Evolutionary conservation across 2,888 invertebrate species (phyloP).

Genomic region (Euphydryas editha): DNA sequence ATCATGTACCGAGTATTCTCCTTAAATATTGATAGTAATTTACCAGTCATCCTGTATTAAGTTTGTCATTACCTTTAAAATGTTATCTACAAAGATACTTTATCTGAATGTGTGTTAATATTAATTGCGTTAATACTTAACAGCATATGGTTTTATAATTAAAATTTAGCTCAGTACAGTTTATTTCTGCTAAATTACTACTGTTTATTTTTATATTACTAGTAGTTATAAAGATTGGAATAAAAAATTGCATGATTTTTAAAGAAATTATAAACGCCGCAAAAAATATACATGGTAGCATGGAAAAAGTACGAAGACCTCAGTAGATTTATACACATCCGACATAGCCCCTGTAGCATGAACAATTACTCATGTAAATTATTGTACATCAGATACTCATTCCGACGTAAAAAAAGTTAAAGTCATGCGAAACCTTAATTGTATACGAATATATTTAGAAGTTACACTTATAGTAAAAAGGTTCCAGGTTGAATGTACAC

Average conservation of each 20-base stretch:
- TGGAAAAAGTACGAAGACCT: slow-evolving; percentile 36
- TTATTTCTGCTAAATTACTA: too few species aligned
- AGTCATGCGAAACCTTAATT: neutral
- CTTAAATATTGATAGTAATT: too few species aligned
- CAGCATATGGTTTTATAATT: too few species aligned
- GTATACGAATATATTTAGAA: neutral
- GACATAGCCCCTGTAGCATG: slow-evolving; percentile 34
- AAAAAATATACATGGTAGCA: too few species aligned
- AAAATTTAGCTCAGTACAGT: too few species aligned
- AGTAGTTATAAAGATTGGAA: neutral
- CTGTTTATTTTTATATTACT: neutral
- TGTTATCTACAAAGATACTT: too few species aligned
- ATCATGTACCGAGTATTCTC: too few species aligned
- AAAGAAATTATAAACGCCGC: neutral
- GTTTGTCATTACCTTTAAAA: too few species aligned
- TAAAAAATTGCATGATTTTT: neutral
- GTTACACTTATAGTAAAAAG: neutral
- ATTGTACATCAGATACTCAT: slow-evolving; percentile 17
- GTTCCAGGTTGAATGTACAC: neutral
- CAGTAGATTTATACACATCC: slow-evolving; percentile 27
- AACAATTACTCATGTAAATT: slow-evolving; percentile 30
- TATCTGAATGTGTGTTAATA: too few species aligned
- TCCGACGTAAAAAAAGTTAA: neutral
- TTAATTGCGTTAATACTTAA: too few species aligned
- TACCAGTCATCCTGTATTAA: too few species aligned